phyloP scores from a whole-genome alignment of 1,140 invertebrate genomes.

The Leguminivora glycinivorella region DNA sequence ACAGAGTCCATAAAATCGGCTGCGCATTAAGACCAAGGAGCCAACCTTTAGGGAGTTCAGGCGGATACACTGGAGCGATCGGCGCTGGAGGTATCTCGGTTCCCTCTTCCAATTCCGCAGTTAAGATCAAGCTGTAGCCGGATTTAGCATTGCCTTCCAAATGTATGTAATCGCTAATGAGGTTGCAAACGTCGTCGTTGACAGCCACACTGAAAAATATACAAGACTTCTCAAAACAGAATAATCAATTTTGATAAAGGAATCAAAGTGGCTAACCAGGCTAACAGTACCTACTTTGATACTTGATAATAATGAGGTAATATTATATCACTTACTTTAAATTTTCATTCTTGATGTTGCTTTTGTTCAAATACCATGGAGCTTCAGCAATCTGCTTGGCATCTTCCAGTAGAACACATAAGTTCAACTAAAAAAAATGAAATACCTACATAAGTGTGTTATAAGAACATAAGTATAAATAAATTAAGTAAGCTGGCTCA shows the following conservation, averaged over 20 bases:
- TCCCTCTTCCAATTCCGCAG: slow-evolving; percentile 47
- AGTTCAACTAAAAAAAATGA: slow-evolving; percentile 54
- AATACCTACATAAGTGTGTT: background rate
- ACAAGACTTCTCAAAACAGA: slow-evolving; percentile 32
- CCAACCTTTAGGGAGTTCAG: slow-evolving; percentile 58
- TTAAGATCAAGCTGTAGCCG: slow-evolving; percentile 49
- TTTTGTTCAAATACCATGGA: slow-evolving; percentile 70
- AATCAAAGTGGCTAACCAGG: slow-evolving; percentile 40
- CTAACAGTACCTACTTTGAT: background rate
- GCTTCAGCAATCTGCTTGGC: slow-evolving; percentile 55
- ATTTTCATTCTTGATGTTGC: slow-evolving; percentile 39
- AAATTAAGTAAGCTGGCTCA: background rate
- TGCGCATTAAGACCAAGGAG: background rate
- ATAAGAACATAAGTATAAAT: background rate
- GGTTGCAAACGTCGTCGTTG: slow-evolving; percentile 54
- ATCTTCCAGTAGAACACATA: slow-evolving; percentile 56
- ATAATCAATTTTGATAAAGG: slow-evolving; percentile 30
- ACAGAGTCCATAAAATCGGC: too few relatives aligned
- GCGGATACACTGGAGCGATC: slow-evolving; percentile 51
- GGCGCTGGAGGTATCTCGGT: slow-evolving; percentile 58
- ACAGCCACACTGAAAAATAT: slow-evolving; percentile 54
- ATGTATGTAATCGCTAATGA: slow-evolving; percentile 52
- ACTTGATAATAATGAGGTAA: background rate
- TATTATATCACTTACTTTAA: slow-evolving; percentile 46
- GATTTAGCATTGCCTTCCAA: slow-evolving; percentile 49